Conservation (phyloP, 1,140 invertebrate species). For the Sitophilus oryzae region DNA sequence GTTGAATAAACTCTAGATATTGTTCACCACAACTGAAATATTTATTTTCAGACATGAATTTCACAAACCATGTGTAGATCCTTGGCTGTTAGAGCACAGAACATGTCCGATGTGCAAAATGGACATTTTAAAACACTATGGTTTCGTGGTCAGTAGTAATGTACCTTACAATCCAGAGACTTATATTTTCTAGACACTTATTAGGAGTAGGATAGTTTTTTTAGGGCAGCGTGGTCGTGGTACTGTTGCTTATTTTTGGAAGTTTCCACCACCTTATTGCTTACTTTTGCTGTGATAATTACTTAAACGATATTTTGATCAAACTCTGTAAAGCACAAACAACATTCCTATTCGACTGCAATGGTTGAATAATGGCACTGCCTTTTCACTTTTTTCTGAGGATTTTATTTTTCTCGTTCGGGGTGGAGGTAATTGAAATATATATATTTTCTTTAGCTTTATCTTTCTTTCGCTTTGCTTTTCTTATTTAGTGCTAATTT, state of each 20-base stretch:
- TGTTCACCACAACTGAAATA: too few species aligned
- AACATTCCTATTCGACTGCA: slow-evolving; percentile 12
- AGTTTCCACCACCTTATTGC: slow-evolving; percentile 8
- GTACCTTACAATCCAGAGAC: slow-evolving; percentile 21
- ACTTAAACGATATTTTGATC: too few species aligned
- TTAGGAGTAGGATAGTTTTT: too few species aligned
- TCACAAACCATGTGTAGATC: slow-evolving; percentile 90
- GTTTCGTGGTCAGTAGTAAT: slow-evolving; percentile 70
- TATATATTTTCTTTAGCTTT: slow-evolving; percentile 12
- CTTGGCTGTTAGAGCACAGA: slow-evolving; percentile 87
- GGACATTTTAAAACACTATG: slow-evolving; percentile 89
- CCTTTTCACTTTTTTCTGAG: slow-evolving; percentile 11
- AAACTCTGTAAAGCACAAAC: slow-evolving; percentile 23
- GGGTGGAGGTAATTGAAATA: slow-evolving; percentile 26
- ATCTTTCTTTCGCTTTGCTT: not conserved
- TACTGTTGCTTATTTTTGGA: slow-evolving; percentile 3
- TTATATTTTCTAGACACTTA: slow-evolving; percentile 26
- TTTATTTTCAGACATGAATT: slow-evolving; percentile 77
- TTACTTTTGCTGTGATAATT: slow-evolving; percentile 24
- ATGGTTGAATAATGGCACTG: too few species aligned
- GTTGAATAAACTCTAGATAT: too few species aligned
- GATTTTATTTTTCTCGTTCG: slow-evolving; percentile 7
- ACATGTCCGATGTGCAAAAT: slow-evolving; percentile 95
- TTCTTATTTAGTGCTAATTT: not conserved
- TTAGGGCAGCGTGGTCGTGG: too few species aligned